Evolutionary conservation across 2,797 vertebrate species (phyloP), one percentile per base, ranked within the genome.

Genomic region (Chelonia mydas): DNA sequence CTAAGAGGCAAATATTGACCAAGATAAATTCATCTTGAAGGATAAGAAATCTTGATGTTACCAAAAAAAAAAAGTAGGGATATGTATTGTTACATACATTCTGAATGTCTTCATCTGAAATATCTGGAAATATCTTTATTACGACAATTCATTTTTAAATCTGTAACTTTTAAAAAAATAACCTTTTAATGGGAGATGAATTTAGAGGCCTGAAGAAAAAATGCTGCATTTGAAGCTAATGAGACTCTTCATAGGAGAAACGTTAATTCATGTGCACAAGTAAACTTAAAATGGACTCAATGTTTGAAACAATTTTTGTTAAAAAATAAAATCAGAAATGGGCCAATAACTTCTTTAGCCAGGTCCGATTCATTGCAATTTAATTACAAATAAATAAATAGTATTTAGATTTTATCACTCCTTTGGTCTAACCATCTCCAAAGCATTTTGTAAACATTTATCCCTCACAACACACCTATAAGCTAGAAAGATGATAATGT

Each of bases 211-310:
- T 55, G 77, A 47, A 55, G 95, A 13, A 94, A 94, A 61, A 59
- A 59, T 27, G 28, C 5, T 50, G 33, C 4, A 4, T 50, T 93
- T 87, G 28, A 21, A 68, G 55, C 68, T 47, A 81, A 0, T 41
- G 7, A 47, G 91, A 88, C 51, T 83, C 77, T 37, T 91, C 3
- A 78, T 41, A 41, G 78, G 76, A 45, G 27, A 47, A 55, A 84
- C 81, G 82, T 83, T 17, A 79, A 12, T 91, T 28, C 7, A 72
- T 0, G 0, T 61, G 51, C 0, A 0, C 6, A 92, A 53, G 27
- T 16, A 91, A 72, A 80, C 74, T 82, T 13, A 1, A 88, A 85
- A 23, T 8, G 9, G n/a, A n/a, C 7, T 72, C 65, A 37, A 33
- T 41, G n/a, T 72, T 72, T 72, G n/a, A 72, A 72, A 72, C n/a